These are phyloP conservation scores for Saguinus oedipus DNA, from an alignment of 2,797 vertebrate species.

Conservation along the genomic window DNA sequence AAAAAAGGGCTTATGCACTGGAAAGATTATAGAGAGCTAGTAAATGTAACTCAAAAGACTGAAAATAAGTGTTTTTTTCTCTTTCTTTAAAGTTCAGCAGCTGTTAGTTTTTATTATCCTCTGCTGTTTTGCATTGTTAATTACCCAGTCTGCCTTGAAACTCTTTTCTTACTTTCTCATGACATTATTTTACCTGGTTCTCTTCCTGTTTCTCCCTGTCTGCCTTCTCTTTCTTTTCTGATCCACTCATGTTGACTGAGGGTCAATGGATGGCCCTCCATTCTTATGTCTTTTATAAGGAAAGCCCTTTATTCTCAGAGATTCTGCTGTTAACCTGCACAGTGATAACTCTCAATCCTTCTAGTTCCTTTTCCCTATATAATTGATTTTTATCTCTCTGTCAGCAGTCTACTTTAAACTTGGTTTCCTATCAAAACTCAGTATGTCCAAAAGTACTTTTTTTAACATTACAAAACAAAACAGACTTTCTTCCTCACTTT, in stretches of 20 bases:
- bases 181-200: background rate
- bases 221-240: background rate
- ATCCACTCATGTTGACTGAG: background rate
- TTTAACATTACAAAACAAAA: conserved; percentile 47
- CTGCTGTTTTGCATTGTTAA: background rate
- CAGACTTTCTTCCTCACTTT: background rate
- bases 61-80: background rate
- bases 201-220: background rate
- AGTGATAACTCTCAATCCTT: background rate
- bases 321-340: background rate
- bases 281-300: background rate
- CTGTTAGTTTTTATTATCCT: background rate
- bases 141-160: background rate
- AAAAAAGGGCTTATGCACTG: background rate
- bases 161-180: background rate
- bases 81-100: background rate
- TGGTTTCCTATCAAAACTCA: conserved; percentile 9
- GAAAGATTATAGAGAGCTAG: background rate
- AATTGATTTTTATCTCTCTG: conserved; percentile 41
- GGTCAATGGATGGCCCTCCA: background rate
- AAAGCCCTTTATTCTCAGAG: background rate
- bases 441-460: background rate
- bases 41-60: background rate
- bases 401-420: background rate
- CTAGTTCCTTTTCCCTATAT: background rate